Evolutionary conservation across 2,797 vertebrate genomes (phyloP).

Genomic region (Masticophis lateralis): DNA sequence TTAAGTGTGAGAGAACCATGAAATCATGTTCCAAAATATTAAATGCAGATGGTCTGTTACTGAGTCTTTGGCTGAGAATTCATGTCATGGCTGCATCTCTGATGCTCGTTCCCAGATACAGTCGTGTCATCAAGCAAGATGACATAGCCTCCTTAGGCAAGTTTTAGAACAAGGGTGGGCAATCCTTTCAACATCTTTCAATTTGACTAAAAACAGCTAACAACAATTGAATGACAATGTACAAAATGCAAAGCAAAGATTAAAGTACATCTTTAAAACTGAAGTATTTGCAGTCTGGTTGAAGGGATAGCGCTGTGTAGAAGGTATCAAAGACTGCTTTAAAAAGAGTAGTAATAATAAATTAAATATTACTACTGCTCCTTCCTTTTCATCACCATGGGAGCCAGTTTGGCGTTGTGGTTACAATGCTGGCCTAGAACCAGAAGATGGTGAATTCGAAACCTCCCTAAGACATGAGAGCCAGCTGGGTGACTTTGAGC

Average conservation of each 20-base stretch:
- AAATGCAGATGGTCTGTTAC: not conserved
- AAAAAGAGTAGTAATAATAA: not conserved
- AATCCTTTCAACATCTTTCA: not conserved
- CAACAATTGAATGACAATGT: not conserved
- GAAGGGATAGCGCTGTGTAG: not conserved
- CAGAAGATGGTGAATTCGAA: not conserved
- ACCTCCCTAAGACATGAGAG: not conserved
- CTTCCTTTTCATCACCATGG: not conserved
- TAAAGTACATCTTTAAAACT: not conserved
- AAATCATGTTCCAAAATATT: constrained; percentile 14
- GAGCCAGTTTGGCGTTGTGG: not conserved
- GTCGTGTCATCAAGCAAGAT: not conserved
- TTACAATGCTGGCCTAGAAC: not conserved
- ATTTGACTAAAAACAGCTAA: not conserved
- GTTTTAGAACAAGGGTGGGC: not conserved
- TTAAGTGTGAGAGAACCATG: constrained; percentile 25
- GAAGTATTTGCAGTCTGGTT: not conserved
- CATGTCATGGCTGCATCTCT: not conserved
- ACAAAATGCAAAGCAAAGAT: not conserved
- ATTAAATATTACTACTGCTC: not conserved
- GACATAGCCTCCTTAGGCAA: not conserved
- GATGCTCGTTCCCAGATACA: not conserved
- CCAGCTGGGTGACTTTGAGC: not conserved
- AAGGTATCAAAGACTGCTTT: not conserved
- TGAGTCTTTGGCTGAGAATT: not conserved